These are phyloP conservation scores for Orestias chungarensis DNA, from an alignment of 2,797 vertebrate genomes.

Conservation along the genomic window DNA sequence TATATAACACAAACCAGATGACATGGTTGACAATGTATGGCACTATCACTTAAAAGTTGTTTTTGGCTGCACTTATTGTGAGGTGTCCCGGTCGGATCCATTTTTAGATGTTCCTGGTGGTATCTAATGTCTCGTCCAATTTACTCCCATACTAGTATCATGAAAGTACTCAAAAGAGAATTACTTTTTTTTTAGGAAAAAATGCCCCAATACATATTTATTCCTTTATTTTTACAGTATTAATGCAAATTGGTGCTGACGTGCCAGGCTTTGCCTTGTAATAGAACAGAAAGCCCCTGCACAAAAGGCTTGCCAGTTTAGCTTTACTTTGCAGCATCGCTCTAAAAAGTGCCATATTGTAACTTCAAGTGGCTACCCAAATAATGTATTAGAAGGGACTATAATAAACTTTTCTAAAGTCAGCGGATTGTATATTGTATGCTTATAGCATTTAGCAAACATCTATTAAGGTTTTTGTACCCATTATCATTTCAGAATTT, in stretches of 20 bases:
- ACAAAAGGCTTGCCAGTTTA: not conserved
- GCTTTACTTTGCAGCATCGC: not conserved
- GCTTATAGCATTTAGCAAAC: not conserved
- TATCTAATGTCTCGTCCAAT: not conserved
- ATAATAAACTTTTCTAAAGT: not conserved
- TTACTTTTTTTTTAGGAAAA: not conserved
- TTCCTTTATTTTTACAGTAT: too few species aligned
- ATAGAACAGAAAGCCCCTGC: not conserved
- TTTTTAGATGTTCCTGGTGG: not conserved
- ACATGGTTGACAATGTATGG: not conserved
- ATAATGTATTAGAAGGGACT: not conserved
- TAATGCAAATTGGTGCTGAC: not conserved
- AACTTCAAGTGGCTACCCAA: not conserved
- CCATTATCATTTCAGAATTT: not conserved
- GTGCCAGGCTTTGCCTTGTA: not conserved
- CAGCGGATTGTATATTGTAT: not conserved
- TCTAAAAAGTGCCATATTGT: not conserved
- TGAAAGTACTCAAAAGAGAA: not conserved
- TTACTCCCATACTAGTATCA: not conserved
- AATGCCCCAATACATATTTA: not conserved
- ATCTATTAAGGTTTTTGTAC: not conserved
- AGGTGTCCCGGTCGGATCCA: too few species aligned
- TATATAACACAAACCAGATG: not conserved
- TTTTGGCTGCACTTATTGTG: not conserved
- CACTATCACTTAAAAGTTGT: not conserved